A percentile compares a stretch with the other conserved stretches of the same genome.
phyloP scores from a whole-genome alignment of 2,113 vertebrate species.

The Tricholaema leucomelas region DNA sequence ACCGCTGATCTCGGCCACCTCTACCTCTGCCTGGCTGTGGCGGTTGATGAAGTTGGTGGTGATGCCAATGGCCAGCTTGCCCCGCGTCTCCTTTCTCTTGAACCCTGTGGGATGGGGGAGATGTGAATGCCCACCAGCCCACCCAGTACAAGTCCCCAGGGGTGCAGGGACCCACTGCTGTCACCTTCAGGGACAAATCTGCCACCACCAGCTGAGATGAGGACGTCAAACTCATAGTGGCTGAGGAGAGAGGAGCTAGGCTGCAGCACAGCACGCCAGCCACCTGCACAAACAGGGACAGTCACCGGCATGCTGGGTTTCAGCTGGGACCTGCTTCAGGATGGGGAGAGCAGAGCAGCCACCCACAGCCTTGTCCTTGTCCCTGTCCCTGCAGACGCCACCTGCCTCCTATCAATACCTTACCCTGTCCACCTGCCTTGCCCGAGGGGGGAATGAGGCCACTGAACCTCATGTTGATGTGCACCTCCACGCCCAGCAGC shows the following conservation, averaged over 20 bases:
- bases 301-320: neutral
- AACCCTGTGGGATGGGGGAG: slow-evolving; percentile 78
- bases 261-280: slow-evolving; percentile 85
- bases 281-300: slow-evolving; percentile 60
- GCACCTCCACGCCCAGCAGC: slow-evolving; percentile 90
- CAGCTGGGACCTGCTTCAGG: neutral
- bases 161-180: neutral
- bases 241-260: slow-evolving; percentile 77
- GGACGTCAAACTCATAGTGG: slow-evolving; percentile 87
- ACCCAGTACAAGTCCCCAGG: rapidly evolving
- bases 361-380: neutral
- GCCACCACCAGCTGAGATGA: slow-evolving; percentile 92
- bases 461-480: slow-evolving; percentile 83
- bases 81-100: slow-evolving; percentile 87
- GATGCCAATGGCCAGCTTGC: slow-evolving; percentile 93
- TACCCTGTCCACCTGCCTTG: neutral
- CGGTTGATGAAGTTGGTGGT: slow-evolving; percentile 91
- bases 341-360: neutral
- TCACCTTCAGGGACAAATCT: slow-evolving; percentile 91
- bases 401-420: rapidly evolving
- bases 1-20: slow-evolving; percentile 91
- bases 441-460: slow-evolving; percentile 74
- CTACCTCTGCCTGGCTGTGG: slow-evolving; percentile 81
- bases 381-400: neutral
- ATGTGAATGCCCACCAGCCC: rapidly evolving